A percentile compares a stretch with the other conserved stretches of the same genome.
These are phyloP conservation scores for Dolomedes plantarius DNA, from an alignment of 2,888 invertebrate genomes.

Conservation along the genomic window DNA sequence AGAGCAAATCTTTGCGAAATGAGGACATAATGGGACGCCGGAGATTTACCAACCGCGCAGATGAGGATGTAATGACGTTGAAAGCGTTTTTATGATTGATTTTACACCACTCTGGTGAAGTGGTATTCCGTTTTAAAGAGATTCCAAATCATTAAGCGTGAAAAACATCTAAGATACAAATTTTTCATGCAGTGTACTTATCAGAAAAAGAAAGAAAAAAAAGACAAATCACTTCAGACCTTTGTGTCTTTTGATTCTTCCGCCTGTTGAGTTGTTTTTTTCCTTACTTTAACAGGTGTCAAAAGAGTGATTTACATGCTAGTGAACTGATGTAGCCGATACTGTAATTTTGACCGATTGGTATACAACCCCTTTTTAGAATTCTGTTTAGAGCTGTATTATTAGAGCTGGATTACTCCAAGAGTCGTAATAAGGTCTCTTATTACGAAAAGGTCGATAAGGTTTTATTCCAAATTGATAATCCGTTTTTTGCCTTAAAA, in stretches of 20 bases:
- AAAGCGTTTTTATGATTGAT: slow-evolving; percentile 23
- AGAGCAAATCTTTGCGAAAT: slow-evolving; percentile 49
- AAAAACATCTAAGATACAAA: neutral
- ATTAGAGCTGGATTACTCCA: too few relatives aligned
- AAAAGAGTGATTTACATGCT: too few relatives aligned
- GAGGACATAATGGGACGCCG: slow-evolving; percentile 42
- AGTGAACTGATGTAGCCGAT: too few relatives aligned
- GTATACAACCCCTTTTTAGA: too few relatives aligned
- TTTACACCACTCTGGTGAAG: neutral
- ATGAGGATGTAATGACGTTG: slow-evolving; percentile 18
- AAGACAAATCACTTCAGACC: neutral
- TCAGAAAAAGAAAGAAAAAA: neutral
- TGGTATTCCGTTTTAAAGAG: slow-evolving; percentile 9
- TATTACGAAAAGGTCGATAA: too few relatives aligned
- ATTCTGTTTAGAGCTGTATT: too few relatives aligned
- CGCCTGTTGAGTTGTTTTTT: neutral
- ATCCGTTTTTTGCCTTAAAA: neutral
- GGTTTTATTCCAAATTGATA: too few relatives aligned
- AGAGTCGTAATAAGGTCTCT: too few relatives aligned
- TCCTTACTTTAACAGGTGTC: neutral
- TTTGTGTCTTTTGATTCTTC: neutral
- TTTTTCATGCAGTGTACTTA: neutral
- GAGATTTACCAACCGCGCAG: slow-evolving; percentile 13
- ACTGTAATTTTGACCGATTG: too few relatives aligned
- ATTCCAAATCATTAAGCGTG: slow-evolving; percentile 15